phyloP scores from a whole-genome alignment of 2,797 vertebrate species.

The Novumbra hubbsi region DNA sequence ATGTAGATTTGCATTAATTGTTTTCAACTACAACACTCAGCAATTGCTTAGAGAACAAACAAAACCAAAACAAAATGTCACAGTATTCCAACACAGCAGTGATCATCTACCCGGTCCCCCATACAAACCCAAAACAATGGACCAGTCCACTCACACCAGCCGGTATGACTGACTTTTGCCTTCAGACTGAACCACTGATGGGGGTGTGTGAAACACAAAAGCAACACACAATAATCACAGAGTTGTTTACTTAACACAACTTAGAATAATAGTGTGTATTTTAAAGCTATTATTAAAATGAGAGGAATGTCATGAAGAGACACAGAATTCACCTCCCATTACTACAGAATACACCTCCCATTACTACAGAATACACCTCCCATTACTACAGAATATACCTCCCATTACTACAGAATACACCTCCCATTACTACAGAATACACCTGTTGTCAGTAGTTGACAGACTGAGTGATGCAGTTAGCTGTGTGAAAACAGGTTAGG shows the following conservation, averaged over 20 bases:
- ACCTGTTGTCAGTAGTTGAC: neutral
- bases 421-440: too few species aligned
- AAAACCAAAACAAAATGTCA: constrained; percentile 76
- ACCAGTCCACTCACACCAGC: constrained; percentile 34
- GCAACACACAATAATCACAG: constrained; percentile 64
- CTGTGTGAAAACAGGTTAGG: constrained; percentile 47
- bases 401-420: neutral
- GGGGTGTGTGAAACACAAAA: constrained; percentile 56
- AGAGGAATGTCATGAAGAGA: constrained; percentile 40
- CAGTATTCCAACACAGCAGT: constrained; percentile 70
- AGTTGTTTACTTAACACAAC: constrained; percentile 59
- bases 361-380: neutral
- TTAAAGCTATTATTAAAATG: constrained; percentile 65
- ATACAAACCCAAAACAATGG: constrained; percentile 46
- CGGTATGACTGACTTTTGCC: constrained; percentile 43
- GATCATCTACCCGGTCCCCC: constrained; percentile 55
- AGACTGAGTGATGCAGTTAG: constrained; percentile 39
- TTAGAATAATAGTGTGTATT: constrained; percentile 54
- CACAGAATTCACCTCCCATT: neutral
- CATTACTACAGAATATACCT: neutral
- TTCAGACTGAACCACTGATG: constrained; percentile 17
- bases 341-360: neutral
- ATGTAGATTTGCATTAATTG: constrained; percentile 65
- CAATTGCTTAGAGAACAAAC: constrained; percentile 78
- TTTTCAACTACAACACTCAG: constrained; percentile 81